A percentile compares a stretch with the other conserved stretches of the same genome.
phyloP scores from a whole-genome alignment of 1,140 invertebrate genomes.

The Aporrectodea caliginosa region DNA sequence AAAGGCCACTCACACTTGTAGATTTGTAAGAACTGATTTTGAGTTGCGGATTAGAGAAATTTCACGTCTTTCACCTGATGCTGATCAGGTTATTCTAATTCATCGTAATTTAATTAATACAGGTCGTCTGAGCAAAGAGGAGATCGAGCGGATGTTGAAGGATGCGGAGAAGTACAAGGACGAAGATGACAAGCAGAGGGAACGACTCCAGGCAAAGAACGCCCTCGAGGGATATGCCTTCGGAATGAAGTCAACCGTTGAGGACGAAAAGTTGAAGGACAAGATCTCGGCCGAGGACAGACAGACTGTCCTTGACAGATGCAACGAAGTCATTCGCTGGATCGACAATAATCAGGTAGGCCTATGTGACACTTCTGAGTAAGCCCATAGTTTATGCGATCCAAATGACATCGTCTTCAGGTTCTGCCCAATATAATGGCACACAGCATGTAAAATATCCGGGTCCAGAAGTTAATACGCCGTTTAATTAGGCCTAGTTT shows the following conservation, averaged over 20 bases:
- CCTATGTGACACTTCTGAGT: no score
- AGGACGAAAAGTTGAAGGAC: constrained; percentile 58
- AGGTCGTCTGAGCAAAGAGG: constrained; percentile 67
- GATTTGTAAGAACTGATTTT: constrained; percentile 3
- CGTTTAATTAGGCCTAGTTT: no score
- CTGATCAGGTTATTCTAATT: neutral
- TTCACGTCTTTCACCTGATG: constrained; percentile 5
- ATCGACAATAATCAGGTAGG: constrained; percentile 19
- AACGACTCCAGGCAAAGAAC: constrained; percentile 78
- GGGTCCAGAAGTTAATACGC: no score
- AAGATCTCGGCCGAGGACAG: constrained; percentile 18
- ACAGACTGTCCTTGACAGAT: constrained; percentile 20
- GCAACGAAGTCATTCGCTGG: constrained; percentile 16
- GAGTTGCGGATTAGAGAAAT: constrained; percentile 13
- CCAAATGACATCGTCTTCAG: no score
- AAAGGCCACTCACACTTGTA: constrained; percentile 77
- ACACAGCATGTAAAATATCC: no score
- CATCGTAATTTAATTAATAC: no score
- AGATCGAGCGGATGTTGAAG: constrained; percentile 24
- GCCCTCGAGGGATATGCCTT: constrained; percentile 92
- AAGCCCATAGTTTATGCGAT: no score
- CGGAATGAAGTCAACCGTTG: constrained; percentile 82
- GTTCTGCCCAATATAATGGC: no score
- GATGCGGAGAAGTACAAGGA: constrained; percentile 24
- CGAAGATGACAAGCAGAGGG: constrained; percentile 69